Evolutionary conservation across 2,113 vertebrate genomes (phyloP), one percentile per base, ranked within the genome.

Genomic region (Strix uralensis): DNA sequence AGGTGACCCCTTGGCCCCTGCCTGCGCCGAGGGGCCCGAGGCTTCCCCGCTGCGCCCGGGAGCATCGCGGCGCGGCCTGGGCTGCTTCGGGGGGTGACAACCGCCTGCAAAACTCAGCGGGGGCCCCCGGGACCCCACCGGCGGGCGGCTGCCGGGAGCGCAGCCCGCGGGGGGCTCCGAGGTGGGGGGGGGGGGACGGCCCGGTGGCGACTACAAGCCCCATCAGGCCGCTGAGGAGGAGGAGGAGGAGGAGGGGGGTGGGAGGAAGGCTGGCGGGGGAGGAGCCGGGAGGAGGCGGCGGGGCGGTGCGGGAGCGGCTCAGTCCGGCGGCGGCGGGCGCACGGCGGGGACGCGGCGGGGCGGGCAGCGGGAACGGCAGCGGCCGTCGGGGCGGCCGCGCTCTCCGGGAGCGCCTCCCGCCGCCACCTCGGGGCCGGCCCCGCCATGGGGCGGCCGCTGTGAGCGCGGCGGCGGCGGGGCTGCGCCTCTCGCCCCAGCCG

Each of bases 181-280:
- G 29, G 5, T 26, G 6, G 54, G 25, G 8, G 38, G 34, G 20
- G 69, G 59, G 73, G 59, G 44, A 15, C 36, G 42, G 52, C 44
- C 44, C 29, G 29, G 9, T 36, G 17, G 75, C 7, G 91, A 95
- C 91, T 96, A 95, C 96, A 94, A 95, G 47, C 91, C 96, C 96
- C 91, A 95, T 90, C 70, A 93, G 91, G 78, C 94, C 65, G 63
- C 72, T 59, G 85, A 94, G 75, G 58, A 72, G 62, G 57, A 65
- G 59, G 69, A 71, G 91, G 84, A 72, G 36, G 52, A 80, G 40
- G 40, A 11, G 40, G 70, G 83, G 80, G 59, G 83, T 46, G 62
- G 71, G 52, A 36, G 85, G 63, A 72, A 85, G 55, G 94, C 16
- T 61, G 81, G 38, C 83, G 69, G 57, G 83, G 94, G 85, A 81